phyloP scores from a whole-genome alignment of 2,888 invertebrate genomes.

The Hirtodrosophila confusa region DNA sequence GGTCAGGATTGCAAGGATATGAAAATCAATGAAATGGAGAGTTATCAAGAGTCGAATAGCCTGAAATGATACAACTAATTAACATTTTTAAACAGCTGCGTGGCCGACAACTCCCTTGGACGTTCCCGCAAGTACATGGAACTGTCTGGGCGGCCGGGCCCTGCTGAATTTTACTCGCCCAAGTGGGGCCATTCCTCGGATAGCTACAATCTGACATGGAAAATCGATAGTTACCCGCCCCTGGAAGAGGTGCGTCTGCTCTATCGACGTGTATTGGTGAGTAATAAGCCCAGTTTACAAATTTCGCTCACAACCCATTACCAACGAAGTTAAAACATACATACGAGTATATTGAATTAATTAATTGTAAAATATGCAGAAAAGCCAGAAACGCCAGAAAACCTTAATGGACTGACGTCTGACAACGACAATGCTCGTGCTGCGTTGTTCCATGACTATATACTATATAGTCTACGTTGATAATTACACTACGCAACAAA shows the following conservation, averaged over 20 bases:
- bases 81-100: conserved; percentile 85
- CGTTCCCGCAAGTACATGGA: conserved; percentile 89
- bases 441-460: too few relatives aligned
- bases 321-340: too few relatives aligned
- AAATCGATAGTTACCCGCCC: conserved; percentile 90
- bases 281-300: conserved; percentile 35
- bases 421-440: neutral
- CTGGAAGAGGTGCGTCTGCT: conserved; percentile 89
- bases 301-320: too few relatives aligned
- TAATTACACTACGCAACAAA: conserved; percentile 8
- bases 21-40: too few relatives aligned
- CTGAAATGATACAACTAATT: neutral
- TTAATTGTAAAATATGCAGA: conserved; percentile 42
- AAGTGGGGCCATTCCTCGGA: conserved; percentile 87
- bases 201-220: conserved; percentile 88
- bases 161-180: conserved; percentile 88
- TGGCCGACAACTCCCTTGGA: conserved; percentile 89
- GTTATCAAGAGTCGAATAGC: neutral
- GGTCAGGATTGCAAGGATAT: too few relatives aligned
- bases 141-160: conserved; percentile 89
- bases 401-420: conserved; percentile 6
- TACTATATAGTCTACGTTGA: neutral
- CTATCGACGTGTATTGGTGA: conserved; percentile 88
- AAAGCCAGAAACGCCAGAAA: conserved; percentile 1
- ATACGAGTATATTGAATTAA: conserved; percentile 28